These are phyloP conservation scores for Todiramphus saurophagus DNA, from an alignment of 2,113 vertebrate genomes.

Conservation along the genomic window DNA sequence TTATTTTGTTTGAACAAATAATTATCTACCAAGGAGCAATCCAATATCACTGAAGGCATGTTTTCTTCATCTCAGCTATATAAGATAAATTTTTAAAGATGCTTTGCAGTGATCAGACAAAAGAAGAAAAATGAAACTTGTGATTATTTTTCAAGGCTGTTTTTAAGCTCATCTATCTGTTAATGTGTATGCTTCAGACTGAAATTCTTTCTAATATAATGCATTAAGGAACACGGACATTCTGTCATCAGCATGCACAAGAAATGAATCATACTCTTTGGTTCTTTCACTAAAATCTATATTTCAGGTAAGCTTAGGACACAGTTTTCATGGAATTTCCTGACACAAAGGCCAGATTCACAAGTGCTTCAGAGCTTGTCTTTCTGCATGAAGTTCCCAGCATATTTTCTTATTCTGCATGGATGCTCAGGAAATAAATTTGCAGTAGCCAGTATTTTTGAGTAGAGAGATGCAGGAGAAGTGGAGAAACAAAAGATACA, in stretches of 20 bases:
- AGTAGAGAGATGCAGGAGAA: background rate
- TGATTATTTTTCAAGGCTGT: constrained; percentile 54
- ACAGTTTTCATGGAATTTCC: background rate
- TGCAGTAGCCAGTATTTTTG: background rate
- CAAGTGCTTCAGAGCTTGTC: background rate
- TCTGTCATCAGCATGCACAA: background rate
- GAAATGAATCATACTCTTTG: background rate
- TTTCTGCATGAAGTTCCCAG: background rate
- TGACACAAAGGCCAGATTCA: background rate
- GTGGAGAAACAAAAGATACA: background rate
- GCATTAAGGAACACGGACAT: constrained; percentile 7
- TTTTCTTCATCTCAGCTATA: constrained; percentile 57
- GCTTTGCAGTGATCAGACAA: constrained; percentile 53
- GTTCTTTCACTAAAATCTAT: background rate
- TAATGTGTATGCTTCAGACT: background rate
- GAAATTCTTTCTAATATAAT: constrained; percentile 11
- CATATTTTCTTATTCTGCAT: background rate
- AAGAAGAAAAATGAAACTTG: constrained; percentile 34
- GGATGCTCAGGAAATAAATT: background rate
- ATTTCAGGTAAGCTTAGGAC: background rate
- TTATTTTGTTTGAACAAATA: constrained; percentile 50
- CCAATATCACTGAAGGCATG: constrained; percentile 66
- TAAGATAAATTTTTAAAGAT: constrained; percentile 66
- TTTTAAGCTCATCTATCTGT: constrained; percentile 42
- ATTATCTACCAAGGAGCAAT: constrained; percentile 66